phyloP scores from a whole-genome alignment of 2,113 vertebrate species.

The Charina bottae region DNA sequence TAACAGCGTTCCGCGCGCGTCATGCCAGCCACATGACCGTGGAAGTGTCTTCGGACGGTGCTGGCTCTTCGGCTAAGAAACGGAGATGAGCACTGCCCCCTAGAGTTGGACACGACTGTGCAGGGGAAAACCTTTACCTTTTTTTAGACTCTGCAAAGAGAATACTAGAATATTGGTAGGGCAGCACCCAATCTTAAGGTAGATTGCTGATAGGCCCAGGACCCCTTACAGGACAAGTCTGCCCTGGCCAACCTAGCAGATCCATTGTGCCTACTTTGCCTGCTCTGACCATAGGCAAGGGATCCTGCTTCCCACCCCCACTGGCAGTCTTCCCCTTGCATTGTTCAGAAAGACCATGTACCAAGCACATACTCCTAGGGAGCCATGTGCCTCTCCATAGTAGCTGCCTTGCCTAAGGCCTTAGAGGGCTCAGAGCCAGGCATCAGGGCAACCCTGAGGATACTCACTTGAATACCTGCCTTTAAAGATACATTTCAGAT shows the following conservation, averaged over 20 bases:
- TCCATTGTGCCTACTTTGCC: neutral
- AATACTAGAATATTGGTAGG: neutral
- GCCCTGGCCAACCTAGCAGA: neutral
- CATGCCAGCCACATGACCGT: too few species aligned
- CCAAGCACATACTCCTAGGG: neutral
- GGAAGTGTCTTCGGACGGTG: too few species aligned
- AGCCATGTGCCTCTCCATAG: neutral
- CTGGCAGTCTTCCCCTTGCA: neutral
- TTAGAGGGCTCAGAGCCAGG: neutral
- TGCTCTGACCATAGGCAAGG: neutral
- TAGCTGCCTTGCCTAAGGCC: neutral
- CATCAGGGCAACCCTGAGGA: neutral
- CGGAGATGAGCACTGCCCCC: too few species aligned
- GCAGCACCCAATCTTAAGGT: neutral
- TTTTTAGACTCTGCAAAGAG: neutral
- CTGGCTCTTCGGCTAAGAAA: too few species aligned
- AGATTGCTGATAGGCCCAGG: neutral
- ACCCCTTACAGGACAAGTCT: neutral
- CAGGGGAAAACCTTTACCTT: too few species aligned
- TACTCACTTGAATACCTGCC: neutral
- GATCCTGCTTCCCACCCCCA: neutral
- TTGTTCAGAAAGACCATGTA: neutral
- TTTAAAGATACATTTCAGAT: neutral
- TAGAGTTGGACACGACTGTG: too few species aligned
- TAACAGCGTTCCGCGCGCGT: too few species aligned